Conservation (phyloP, 1,140 invertebrate genomes). For the Meloidogyne floridensis region DNA sequence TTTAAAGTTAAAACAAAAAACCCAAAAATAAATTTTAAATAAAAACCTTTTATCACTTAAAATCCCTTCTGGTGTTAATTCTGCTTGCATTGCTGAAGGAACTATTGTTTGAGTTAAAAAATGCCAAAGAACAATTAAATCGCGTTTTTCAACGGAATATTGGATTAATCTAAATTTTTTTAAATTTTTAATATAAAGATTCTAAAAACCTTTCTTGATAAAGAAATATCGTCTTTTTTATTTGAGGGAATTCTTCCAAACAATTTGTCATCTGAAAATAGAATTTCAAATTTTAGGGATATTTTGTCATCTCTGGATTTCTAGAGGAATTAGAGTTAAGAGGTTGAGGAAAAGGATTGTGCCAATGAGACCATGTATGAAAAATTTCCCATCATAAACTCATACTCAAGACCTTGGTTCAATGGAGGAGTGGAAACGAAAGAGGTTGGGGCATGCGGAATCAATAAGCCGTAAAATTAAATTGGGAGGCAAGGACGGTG, state of each 20-base stretch:
- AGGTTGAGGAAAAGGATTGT: too few relatives aligned
- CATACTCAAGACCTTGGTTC: too few relatives aligned
- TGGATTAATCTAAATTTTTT: constrained; percentile 19
- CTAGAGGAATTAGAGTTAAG: too few relatives aligned
- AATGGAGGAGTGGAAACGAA: too few relatives aligned
- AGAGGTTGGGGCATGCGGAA: too few relatives aligned
- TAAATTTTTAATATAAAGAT: background rate
- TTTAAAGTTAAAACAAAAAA: too few relatives aligned
- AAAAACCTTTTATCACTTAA: constrained; percentile 3
- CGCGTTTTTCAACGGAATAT: constrained; percentile 24
- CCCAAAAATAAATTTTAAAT: too few relatives aligned
- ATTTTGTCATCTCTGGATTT: too few relatives aligned
- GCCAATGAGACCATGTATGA: too few relatives aligned
- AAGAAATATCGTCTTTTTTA: constrained; percentile 37
- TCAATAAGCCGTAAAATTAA: too few relatives aligned
- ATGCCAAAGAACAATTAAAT: constrained; percentile 37
- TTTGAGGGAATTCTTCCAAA: constrained; percentile 41
- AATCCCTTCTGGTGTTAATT: constrained; percentile 28
- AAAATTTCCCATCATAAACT: too few relatives aligned
- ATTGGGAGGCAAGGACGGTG: too few relatives aligned
- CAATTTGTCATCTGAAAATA: constrained; percentile 21
- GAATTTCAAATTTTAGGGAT: background rate
- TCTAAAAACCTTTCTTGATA: constrained; percentile 36
- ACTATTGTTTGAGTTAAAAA: constrained; percentile 42
- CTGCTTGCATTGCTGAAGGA: constrained; percentile 39